phyloP scores from a whole-genome alignment of 2,888 invertebrate genomes.

The Pandemis heparana region DNA sequence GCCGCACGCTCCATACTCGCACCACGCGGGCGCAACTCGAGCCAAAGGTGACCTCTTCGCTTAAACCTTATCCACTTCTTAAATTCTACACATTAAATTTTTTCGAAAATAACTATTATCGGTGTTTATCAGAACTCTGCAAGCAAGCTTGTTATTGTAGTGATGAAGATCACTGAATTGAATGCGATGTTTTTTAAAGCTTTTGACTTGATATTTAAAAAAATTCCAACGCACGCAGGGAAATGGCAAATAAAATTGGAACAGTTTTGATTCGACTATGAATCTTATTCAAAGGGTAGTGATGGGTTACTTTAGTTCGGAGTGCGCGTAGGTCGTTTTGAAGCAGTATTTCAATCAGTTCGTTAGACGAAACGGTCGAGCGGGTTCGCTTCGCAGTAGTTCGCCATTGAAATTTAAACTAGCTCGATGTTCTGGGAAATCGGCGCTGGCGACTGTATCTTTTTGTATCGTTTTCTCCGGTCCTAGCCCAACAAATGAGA shows the following conservation, averaged over 20 bases:
- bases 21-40: conserved; percentile 37
- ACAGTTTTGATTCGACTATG: neutral
- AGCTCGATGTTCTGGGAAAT: conserved; percentile 73
- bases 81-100: neutral
- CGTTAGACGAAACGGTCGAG: conserved; percentile 76
- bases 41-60: conserved; percentile 52
- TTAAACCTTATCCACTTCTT: neutral
- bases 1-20: conserved; percentile 28
- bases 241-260: conserved; percentile 20
- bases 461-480: conserved; percentile 61
- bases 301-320: conserved; percentile 53
- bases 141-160: conserved; percentile 13
- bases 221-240: conserved; percentile 18
- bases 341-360: conserved; percentile 80
- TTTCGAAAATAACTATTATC: conserved; percentile 48
- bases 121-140: conserved; percentile 44
- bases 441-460: conserved; percentile 48
- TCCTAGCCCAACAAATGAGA: conserved; percentile 69
- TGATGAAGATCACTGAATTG: conserved; percentile 18
- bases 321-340: conserved; percentile 59
- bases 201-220: conserved; percentile 22
- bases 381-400: conserved; percentile 77
- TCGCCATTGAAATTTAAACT: conserved; percentile 83
- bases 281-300: conserved; percentile 1
- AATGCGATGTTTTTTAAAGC: conserved; percentile 15